Conservation (phyloP, 2,888 invertebrate genomes). For the Dolomedes plantarius region DNA sequence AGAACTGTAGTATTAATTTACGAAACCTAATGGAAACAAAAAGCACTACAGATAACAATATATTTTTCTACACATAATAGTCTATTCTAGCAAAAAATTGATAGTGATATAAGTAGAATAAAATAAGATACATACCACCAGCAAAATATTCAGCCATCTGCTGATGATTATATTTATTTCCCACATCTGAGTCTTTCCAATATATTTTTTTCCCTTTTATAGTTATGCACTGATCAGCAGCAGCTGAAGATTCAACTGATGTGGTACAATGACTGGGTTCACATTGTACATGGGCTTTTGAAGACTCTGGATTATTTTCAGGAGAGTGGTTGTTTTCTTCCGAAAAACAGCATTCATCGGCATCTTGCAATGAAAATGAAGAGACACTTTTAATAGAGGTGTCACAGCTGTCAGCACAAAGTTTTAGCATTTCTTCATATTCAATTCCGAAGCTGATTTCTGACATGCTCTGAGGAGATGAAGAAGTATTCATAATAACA, state of each 20-base stretch:
- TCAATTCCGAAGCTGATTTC: slow-evolving; percentile 61
- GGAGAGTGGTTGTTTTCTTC: slow-evolving; percentile 21
- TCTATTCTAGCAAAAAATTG: too few relatives aligned
- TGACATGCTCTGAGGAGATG: slow-evolving; percentile 29
- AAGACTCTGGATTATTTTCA: slow-evolving; percentile 21
- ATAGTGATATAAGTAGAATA: too few relatives aligned
- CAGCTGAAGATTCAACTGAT: background rate
- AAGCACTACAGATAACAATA: too few relatives aligned
- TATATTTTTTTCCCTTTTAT: slow-evolving; percentile 31
- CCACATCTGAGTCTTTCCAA: slow-evolving; percentile 33
- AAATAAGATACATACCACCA: slow-evolving; percentile 25
- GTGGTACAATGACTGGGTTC: background rate
- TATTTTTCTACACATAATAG: too few relatives aligned
- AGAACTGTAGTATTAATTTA: too few relatives aligned
- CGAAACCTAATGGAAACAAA: too few relatives aligned
- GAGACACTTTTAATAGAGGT: background rate
- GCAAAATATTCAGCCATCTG: slow-evolving; percentile 41
- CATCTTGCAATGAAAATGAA: slow-evolving; percentile 3
- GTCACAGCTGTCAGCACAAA: slow-evolving; percentile 38
- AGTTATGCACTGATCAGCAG: background rate
- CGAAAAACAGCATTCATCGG: slow-evolving; percentile 15
- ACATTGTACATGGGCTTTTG: background rate
- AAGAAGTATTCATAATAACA: slow-evolving; percentile 49
- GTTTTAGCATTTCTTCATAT: slow-evolving; percentile 52
- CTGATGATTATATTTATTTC: slow-evolving; percentile 26